These are phyloP conservation scores for Lepeophtheirus nordmannii DNA, from an alignment of 2,888 invertebrate species.

Conservation along the genomic window DNA sequence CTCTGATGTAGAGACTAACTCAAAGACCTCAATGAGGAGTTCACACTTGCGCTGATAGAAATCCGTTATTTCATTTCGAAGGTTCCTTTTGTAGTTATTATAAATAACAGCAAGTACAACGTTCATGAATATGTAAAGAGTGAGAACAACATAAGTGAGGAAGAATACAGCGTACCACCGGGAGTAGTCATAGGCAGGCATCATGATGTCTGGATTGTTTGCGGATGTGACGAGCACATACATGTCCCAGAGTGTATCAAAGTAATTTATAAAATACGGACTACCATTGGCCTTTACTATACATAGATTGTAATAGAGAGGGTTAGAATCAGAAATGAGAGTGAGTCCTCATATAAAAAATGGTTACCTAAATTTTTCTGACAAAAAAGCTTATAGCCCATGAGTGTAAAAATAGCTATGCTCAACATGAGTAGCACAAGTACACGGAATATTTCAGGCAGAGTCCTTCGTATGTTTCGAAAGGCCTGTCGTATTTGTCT, in stretches of 20 bases:
- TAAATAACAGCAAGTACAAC: slow-evolving; percentile 39
- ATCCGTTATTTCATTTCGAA: not conserved
- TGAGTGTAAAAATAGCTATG: slow-evolving; percentile 36
- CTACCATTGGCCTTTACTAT: slow-evolving; percentile 28
- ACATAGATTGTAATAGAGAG: not conserved
- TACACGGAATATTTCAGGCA: slow-evolving; percentile 37
- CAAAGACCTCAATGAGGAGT: not conserved
- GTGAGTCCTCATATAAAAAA: not conserved
- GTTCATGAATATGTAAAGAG: slow-evolving; percentile 38
- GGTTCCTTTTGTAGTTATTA: slow-evolving; percentile 36
- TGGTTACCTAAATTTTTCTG: slow-evolving; percentile 30
- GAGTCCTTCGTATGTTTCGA: slow-evolving; percentile 37
- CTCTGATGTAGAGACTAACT: not conserved
- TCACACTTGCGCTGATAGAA: not conserved
- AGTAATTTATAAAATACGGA: slow-evolving; percentile 35
- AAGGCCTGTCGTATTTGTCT: slow-evolving; percentile 36
- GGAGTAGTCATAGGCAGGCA: slow-evolving; percentile 34
- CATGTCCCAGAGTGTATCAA: slow-evolving; percentile 37
- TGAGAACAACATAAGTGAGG: slow-evolving; percentile 35
- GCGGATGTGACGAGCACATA: slow-evolving; percentile 40
- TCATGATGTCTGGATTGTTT: slow-evolving; percentile 39
- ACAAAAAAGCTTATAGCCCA: slow-evolving; percentile 36
- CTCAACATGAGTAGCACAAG: slow-evolving; percentile 36
- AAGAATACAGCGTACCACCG: slow-evolving; percentile 37
- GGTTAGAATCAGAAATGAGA: not conserved